These are phyloP conservation scores for Pogona vitticeps DNA, from an alignment of 2,113 vertebrate species.

Conservation along the genomic window DNA sequence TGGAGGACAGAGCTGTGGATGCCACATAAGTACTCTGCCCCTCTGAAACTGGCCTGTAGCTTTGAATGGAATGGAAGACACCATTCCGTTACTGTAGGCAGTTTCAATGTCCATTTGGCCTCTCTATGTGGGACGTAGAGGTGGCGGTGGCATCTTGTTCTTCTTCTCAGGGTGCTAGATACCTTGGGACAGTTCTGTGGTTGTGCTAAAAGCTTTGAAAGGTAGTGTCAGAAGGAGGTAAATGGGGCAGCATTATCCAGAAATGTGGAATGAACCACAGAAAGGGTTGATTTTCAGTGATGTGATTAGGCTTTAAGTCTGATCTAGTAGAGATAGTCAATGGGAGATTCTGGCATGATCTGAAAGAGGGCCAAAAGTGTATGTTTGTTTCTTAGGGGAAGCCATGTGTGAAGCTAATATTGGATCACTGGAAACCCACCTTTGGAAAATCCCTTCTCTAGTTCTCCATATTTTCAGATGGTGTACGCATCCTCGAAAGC, in stretches of 20 bases:
- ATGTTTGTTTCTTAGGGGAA: background rate
- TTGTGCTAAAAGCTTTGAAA: background rate
- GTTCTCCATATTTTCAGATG: background rate
- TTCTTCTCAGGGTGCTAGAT: background rate
- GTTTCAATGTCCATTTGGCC: background rate
- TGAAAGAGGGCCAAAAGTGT: background rate
- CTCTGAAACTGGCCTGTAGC: too few relatives aligned
- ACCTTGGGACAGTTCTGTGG: background rate
- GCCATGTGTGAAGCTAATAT: background rate
- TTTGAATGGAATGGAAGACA: too few relatives aligned
- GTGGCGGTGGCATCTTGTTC: background rate
- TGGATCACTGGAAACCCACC: background rate
- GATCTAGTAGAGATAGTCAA: background rate
- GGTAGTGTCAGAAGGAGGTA: background rate
- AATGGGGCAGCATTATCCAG: background rate
- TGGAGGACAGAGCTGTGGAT: too few relatives aligned
- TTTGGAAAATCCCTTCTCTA: background rate
- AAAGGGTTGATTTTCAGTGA: background rate
- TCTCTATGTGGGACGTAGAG: background rate
- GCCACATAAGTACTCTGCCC: too few relatives aligned
- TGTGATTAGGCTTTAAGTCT: background rate
- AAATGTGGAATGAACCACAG: background rate
- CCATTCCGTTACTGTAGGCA: background rate
- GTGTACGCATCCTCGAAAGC: background rate
- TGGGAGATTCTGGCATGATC: background rate